Percentiles rank a stretch among this genome's conserved stretches.
Conservation (phyloP, 2,797 vertebrate genomes). For the Harpagifer antarcticus region DNA sequence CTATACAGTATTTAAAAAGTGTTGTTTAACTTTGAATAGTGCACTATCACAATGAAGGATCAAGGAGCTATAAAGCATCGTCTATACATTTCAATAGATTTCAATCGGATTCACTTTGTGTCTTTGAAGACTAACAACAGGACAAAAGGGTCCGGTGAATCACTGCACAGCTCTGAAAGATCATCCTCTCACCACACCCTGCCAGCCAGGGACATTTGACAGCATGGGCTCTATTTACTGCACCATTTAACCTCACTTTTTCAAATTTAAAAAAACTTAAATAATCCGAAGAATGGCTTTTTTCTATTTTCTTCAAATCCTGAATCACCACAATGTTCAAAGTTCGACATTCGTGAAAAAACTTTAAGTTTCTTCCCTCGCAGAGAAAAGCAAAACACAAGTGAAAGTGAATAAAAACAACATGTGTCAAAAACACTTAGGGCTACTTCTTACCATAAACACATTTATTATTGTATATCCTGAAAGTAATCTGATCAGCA, state of each 20-base stretch:
- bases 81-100: slow-evolving; percentile 29
- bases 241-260: slow-evolving; percentile 1
- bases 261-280: background rate
- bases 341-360: background rate
- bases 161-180: slow-evolving; percentile 46
- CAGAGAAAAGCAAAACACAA: background rate
- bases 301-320: background rate
- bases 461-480: background rate
- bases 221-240: slow-evolving; percentile 34
- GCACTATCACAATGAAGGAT: slow-evolving; percentile 32
- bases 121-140: slow-evolving; percentile 65
- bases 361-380: background rate
- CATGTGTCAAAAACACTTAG: background rate
- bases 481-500: slow-evolving; percentile 50
- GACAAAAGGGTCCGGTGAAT: slow-evolving; percentile 58
- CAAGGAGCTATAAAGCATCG: slow-evolving; percentile 6
- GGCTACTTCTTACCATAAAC: background rate
- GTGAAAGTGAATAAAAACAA: slow-evolving; percentile 2
- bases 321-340: background rate
- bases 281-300: background rate
- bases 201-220: slow-evolving; percentile 54
- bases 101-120: slow-evolving; percentile 37
- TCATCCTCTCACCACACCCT: slow-evolving; percentile 76
- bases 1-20: background rate
- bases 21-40: slow-evolving; percentile 26